Evolutionary conservation across 2,113 vertebrate genomes (phyloP).

Genomic region (Cyprinus carpio): DNA sequence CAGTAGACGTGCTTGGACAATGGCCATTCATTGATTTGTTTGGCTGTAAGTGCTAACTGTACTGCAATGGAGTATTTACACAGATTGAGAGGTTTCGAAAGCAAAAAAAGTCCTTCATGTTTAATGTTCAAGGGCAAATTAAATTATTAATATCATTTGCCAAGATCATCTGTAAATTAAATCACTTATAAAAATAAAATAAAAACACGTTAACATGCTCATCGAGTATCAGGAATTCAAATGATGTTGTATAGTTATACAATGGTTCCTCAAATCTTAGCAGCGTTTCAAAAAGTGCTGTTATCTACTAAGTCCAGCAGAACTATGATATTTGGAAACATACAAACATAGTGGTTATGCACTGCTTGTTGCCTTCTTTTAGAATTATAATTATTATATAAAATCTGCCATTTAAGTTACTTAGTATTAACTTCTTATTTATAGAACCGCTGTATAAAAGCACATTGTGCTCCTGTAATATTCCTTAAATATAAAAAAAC

Average conservation of each 20-base stretch:
- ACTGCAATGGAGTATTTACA: neutral
- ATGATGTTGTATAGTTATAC: neutral
- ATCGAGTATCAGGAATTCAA: neutral
- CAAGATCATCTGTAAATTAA: neutral
- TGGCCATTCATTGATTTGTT: constrained; percentile 42
- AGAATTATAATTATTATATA: neutral
- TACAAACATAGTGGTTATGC: neutral
- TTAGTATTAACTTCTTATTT: neutral
- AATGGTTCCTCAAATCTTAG: neutral
- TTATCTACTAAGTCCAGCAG: neutral
- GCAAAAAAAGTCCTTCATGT: neutral
- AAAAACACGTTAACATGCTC: neutral
- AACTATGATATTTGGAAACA: neutral
- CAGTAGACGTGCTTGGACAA: constrained; percentile 35
- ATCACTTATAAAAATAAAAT: neutral
- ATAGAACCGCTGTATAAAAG: neutral
- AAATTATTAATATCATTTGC: neutral
- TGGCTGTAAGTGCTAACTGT: constrained; percentile 5
- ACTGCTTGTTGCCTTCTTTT: neutral
- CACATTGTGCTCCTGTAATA: neutral
- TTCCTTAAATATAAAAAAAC: neutral
- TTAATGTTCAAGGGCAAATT: constrained; percentile 2
- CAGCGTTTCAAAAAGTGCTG: neutral
- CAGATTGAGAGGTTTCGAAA: neutral
- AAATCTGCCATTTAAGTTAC: neutral